Conservation (phyloP, 2,888 invertebrate species). For the Lapara coniferarum region DNA sequence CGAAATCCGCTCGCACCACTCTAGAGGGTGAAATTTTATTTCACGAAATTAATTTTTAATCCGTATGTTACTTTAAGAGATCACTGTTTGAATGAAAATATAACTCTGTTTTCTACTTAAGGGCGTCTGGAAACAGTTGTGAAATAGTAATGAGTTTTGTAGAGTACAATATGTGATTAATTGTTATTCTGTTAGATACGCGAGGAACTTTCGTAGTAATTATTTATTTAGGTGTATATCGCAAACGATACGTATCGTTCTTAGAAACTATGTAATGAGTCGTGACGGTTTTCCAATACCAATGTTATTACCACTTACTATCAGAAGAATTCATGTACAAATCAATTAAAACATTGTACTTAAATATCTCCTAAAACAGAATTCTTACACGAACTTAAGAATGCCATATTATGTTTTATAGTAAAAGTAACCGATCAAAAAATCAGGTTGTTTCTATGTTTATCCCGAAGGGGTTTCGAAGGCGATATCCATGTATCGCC, state of each 20-base stretch:
- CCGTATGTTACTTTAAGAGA: slow-evolving; percentile 47
- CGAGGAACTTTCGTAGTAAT: neutral
- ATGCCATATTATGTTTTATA: too few relatives aligned
- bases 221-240: neutral
- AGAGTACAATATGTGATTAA: neutral
- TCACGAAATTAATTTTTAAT: slow-evolving; percentile 71
- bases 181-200: neutral
- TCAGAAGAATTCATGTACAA: too few relatives aligned
- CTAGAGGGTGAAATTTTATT: slow-evolving; percentile 64
- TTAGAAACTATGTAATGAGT: too few relatives aligned
- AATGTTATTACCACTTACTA: too few relatives aligned
- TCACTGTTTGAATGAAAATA: slow-evolving; percentile 34
- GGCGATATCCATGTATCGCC: too few relatives aligned
- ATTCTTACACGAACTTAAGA: too few relatives aligned
- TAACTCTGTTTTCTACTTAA: slow-evolving; percentile 17
- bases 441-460: too few relatives aligned
- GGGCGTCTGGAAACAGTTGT: neutral
- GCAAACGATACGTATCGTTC: neutral
- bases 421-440: too few relatives aligned
- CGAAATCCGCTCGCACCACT: slow-evolving; percentile 59
- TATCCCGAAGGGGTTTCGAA: too few relatives aligned
- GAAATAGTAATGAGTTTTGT: slow-evolving; percentile 5
- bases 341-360: too few relatives aligned
- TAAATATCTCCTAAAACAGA: too few relatives aligned
- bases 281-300: too few relatives aligned